These are phyloP conservation scores for Theretra japonica DNA, from an alignment of 2,888 invertebrate genomes.

Conservation along the genomic window DNA sequence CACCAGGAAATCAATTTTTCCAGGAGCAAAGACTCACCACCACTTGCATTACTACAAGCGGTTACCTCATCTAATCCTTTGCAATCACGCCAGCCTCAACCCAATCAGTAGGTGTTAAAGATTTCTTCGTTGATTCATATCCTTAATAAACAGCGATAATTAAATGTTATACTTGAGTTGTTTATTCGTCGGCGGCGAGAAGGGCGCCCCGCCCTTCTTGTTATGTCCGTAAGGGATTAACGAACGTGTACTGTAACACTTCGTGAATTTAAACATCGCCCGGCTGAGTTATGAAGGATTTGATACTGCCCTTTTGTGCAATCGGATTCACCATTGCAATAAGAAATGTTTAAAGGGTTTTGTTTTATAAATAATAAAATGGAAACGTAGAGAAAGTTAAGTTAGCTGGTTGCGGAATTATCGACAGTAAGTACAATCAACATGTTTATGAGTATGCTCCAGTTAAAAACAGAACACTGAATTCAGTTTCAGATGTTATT, in stretches of 20 bases:
- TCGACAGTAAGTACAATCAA: too few relatives aligned
- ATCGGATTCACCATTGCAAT: neutral
- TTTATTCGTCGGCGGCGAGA: constrained; percentile 67
- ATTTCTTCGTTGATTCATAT: constrained; percentile 67
- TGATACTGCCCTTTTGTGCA: neutral
- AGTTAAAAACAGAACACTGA: too few relatives aligned
- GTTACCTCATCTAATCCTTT: neutral
- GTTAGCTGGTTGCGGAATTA: too few relatives aligned
- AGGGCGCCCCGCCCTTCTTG: constrained; percentile 66
- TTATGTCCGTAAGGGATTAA: constrained; percentile 70
- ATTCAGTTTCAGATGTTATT: too few relatives aligned
- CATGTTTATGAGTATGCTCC: too few relatives aligned
- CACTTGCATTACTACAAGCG: too few relatives aligned
- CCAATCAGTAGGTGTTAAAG: constrained; percentile 73
- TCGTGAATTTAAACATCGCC: constrained; percentile 33
- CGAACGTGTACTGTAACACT: constrained; percentile 53
- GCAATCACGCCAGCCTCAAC: constrained; percentile 33
- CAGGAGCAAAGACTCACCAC: too few relatives aligned
- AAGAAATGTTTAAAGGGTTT: neutral
- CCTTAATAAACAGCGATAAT: constrained; percentile 82
- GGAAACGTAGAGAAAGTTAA: too few relatives aligned
- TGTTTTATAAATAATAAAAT: too few relatives aligned
- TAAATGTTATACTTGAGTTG: constrained; percentile 82
- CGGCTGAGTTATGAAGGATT: constrained; percentile 25
- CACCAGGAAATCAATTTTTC: too few relatives aligned